These are phyloP conservation scores for Caenorhabditis auriculariae DNA, from an alignment of 2,888 invertebrate genomes.

Conservation along the genomic window DNA sequence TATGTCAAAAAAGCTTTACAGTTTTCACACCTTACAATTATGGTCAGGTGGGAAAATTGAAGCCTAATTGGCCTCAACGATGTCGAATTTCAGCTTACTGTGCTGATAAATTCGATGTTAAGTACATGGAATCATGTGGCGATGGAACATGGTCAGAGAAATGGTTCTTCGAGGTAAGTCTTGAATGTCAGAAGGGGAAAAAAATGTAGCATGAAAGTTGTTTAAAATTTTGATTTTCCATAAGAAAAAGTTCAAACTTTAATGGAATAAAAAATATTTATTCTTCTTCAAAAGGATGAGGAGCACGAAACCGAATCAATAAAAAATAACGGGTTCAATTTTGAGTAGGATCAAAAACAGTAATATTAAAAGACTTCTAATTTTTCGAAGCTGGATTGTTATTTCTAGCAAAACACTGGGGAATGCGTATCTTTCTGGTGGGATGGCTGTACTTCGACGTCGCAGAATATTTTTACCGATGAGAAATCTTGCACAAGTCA, in stretches of 20 bases:
- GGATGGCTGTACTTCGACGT: conserved; percentile 52
- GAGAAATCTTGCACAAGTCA: conserved; percentile 33
- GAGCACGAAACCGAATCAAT: too few relatives aligned
- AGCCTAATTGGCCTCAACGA: too few relatives aligned
- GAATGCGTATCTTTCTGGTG: conserved; percentile 54
- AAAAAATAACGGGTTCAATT: not conserved
- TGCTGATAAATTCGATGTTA: conserved; percentile 51
- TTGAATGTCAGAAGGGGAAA: too few relatives aligned
- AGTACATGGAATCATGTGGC: conserved; percentile 52
- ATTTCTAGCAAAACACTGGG: conserved; percentile 50
- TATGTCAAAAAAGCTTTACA: too few relatives aligned
- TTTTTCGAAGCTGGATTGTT: too few relatives aligned
- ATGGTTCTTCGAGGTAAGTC: conserved; percentile 46
- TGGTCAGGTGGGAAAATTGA: too few relatives aligned
- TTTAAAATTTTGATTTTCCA: too few relatives aligned
- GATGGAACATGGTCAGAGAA: conserved; percentile 51
- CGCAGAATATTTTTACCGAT: conserved; percentile 56
- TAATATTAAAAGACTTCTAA: not conserved
- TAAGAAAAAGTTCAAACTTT: too few relatives aligned
- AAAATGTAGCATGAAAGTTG: too few relatives aligned
- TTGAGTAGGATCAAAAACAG: not conserved
- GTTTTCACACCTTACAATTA: too few relatives aligned
- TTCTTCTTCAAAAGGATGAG: too few relatives aligned
- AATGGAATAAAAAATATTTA: too few relatives aligned
- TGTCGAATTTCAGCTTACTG: conserved; percentile 49